Evolutionary conservation across 2,797 vertebrate genomes (phyloP).

Genomic region (Tokudaia tokunoshimensis): DNA sequence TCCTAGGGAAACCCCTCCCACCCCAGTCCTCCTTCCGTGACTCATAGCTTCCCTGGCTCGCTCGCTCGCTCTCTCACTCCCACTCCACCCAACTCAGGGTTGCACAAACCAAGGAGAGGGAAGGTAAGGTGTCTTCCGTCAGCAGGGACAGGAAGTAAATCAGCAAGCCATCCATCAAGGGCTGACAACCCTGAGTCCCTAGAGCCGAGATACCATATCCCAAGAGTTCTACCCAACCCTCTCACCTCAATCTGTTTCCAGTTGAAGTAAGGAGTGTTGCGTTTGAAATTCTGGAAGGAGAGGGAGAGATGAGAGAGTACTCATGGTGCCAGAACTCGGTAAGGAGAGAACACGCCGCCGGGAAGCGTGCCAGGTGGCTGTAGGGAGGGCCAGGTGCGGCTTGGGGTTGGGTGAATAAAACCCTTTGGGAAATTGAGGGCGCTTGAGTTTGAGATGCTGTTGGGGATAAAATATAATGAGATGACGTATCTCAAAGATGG

Average conservation of each 20-base stretch:
- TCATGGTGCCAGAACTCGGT: background rate
- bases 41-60: conserved; percentile 20
- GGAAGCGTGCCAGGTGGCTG: background rate
- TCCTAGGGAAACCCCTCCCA: background rate
- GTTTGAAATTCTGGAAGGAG: conserved; percentile 81
- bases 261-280: conserved; percentile 80
- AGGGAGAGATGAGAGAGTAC: background rate
- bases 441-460: background rate
- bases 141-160: background rate
- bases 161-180: background rate
- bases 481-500: background rate
- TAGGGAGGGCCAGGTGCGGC: background rate
- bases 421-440: accelerated
- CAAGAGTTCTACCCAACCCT: background rate
- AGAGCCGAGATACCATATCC: background rate
- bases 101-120: background rate
- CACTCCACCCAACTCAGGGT: background rate
- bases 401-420: background rate
- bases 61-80: background rate
- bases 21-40: background rate
- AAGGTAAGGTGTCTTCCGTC: background rate
- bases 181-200: background rate
- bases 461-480: background rate
- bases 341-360: background rate
- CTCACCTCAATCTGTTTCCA: conserved; percentile 83